Percentiles rank a stretch among this genome's conserved stretches.
These are phyloP conservation scores for Anagrus nilaparvatae DNA, from an alignment of 1,140 invertebrate species.

Conservation along the genomic window DNA sequence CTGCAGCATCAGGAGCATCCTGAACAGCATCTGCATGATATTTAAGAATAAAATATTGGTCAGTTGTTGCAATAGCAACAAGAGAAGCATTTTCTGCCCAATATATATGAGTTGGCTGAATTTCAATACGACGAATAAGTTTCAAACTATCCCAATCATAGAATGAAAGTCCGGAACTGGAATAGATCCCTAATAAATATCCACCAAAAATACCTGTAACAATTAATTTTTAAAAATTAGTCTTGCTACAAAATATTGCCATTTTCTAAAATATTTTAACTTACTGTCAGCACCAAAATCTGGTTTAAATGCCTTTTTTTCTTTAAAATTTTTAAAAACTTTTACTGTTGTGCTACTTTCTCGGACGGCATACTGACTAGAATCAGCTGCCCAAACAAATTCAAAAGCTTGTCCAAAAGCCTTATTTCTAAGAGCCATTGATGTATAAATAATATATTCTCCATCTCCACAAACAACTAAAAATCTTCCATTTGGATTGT, in stretches of 20 bases:
- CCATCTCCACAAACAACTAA: slow-evolving; percentile 99
- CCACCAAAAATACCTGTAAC: slow-evolving; percentile 87
- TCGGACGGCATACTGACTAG: slow-evolving; percentile 87
- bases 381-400: slow-evolving; percentile 98
- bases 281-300: slow-evolving; percentile 89
- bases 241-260: neutral
- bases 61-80: slow-evolving; percentile 90
- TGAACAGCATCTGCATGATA: slow-evolving; percentile 74
- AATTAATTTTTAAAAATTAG: neutral
- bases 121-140: slow-evolving; percentile 89
- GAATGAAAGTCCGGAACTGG: slow-evolving; percentile 84
- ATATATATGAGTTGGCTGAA: slow-evolving; percentile 85
- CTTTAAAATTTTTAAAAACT: slow-evolving; percentile 98
- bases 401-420: slow-evolving; percentile 97
- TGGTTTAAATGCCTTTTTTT: slow-evolving; percentile 88
- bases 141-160: slow-evolving; percentile 96
- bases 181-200: slow-evolving; percentile 86
- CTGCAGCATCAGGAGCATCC: slow-evolving; percentile 65
- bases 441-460: slow-evolving; percentile 99
- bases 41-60: slow-evolving; percentile 91
- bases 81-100: slow-evolving; percentile 96
- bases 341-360: slow-evolving; percentile 86
- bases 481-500: slow-evolving; percentile 98
- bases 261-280: slow-evolving; percentile 11
- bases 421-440: slow-evolving; percentile 97